A percentile compares a stretch with the other conserved stretches of the same genome.
Evolutionary conservation across 1,140 invertebrate species (phyloP).

Genomic region (Camponotus vicinus): DNA sequence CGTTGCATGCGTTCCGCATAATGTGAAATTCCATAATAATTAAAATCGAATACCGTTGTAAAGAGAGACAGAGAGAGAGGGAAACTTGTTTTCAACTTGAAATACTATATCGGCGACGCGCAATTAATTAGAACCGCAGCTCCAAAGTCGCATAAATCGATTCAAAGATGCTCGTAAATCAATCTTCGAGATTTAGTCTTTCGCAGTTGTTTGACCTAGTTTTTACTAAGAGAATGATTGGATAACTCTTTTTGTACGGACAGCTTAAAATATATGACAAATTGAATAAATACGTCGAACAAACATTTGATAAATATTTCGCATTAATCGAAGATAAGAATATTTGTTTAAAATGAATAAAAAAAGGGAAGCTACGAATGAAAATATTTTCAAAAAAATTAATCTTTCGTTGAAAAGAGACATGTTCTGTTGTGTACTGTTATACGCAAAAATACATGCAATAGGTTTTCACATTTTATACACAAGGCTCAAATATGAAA

Average conservation of each 20-base stretch:
- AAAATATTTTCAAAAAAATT: background rate
- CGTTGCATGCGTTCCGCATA: conserved; percentile 12
- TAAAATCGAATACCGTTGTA: conserved; percentile 39
- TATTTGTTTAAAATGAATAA: conserved; percentile 33
- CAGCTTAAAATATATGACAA: conserved; percentile 15
- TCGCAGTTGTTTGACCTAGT: conserved; percentile 67
- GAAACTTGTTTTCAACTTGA: conserved; percentile 50
- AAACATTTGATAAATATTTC: conserved; percentile 30
- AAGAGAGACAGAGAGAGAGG: background rate
- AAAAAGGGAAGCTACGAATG: background rate
- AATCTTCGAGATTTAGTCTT: conserved; percentile 46
- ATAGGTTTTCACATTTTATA: conserved; percentile 21
- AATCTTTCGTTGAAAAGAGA: conserved; percentile 9
- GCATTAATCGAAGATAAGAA: background rate
- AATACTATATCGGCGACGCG: conserved; percentile 42
- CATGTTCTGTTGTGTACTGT: background rate
- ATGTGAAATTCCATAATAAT: conserved; percentile 60
- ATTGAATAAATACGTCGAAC: conserved; percentile 18
- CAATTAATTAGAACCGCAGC: conserved; percentile 56
- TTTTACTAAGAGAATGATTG: conserved; percentile 66
- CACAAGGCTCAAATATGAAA: background rate
- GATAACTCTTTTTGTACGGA: conserved; percentile 11
- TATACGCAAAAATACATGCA: background rate
- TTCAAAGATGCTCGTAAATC: conserved; percentile 46
- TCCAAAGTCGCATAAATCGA: conserved; percentile 59